Base-by-base conservation (phyloP, 2,888 invertebrate species). In the Dicyrtoma fusca region DNA sequence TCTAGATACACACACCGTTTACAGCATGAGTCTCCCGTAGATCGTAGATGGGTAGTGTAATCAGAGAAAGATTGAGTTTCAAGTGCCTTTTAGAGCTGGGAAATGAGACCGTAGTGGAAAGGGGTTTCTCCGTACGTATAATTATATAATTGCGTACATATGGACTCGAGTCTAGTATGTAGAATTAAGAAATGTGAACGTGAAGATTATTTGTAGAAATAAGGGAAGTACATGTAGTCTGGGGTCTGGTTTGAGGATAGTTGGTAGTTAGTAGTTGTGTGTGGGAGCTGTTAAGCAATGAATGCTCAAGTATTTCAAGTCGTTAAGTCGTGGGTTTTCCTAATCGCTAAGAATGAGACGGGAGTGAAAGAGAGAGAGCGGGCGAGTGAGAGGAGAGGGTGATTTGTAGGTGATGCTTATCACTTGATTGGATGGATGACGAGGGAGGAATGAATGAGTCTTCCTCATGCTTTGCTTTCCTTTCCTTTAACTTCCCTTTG, bases 331-430 rank as follows among this genome's bases (percentile, higher is more conserved):
- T 14, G 13, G 64, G 62, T 62, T 61, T 49, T 62, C 42, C 34
- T 62, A 34, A 62, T 62, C 34, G 55, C 21, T 44, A 26, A 68
- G 55, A 42, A 55, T 14, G 55, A 57, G 57, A 57, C 42, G 34
- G 42, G 55, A 57, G 45, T 25, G 26, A 23, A 49, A 49, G 59
- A 47, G 5, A 23, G 47, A 55, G 44, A 19, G 14, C 14, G 57
- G 25, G 34, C 25, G 34, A 44, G 55, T 11, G 53, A 53, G 55
- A n/a, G 17, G 66, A 25, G 53, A 21, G 63, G 51, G 66, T 59
- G 72, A 78, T 78, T 78, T 78, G 78, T 78, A 74, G 75, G 71
- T 74, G 79, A 79, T 79, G 69, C 73, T 75, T 79, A 79, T 79
- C 79, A 78, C 77, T 77, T 78, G 78, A 79, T 79, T 79, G 76